Percentiles rank a stretch among this genome's conserved stretches.
Conservation (phyloP, 2,113 vertebrate genomes). For the Dipodomys merriami region DNA sequence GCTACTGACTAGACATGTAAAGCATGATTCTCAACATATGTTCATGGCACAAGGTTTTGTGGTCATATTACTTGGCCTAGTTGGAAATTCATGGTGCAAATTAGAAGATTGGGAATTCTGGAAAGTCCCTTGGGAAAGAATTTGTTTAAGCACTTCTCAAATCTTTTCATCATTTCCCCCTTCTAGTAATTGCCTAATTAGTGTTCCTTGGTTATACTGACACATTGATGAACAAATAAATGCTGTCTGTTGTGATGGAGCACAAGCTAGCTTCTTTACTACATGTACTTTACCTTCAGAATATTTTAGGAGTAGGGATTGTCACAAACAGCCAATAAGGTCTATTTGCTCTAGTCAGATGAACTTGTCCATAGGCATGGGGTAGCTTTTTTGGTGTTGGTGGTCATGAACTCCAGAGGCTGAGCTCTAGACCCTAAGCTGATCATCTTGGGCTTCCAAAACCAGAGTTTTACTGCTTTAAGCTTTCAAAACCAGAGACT, state of each 20-base stretch:
- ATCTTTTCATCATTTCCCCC: constrained; percentile 24
- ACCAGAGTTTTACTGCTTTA: background rate
- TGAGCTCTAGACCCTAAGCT: background rate
- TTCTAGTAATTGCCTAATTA: constrained; percentile 25
- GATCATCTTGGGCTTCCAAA: background rate
- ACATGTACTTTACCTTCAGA: background rate
- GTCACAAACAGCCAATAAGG: background rate
- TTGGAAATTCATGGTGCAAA: constrained; percentile 45
- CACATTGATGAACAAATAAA: background rate
- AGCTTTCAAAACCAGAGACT: background rate
- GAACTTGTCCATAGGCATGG: background rate
- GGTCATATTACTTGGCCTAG: background rate
- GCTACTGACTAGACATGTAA: background rate
- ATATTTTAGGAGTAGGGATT: background rate
- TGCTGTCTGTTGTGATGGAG: background rate
- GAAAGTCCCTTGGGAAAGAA: constrained; percentile 49
- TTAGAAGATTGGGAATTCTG: constrained; percentile 36
- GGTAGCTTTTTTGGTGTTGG: background rate
- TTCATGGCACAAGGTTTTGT: background rate
- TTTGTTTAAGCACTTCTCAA: constrained; percentile 50
- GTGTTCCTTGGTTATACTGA: constrained; percentile 21
- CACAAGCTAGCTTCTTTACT: background rate
- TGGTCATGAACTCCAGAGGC: background rate
- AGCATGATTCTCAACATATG: background rate
- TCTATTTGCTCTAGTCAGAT: background rate